These are phyloP conservation scores for Callithrix jacchus DNA, from an alignment of 2,113 vertebrate genomes.

Conservation along the genomic window DNA sequence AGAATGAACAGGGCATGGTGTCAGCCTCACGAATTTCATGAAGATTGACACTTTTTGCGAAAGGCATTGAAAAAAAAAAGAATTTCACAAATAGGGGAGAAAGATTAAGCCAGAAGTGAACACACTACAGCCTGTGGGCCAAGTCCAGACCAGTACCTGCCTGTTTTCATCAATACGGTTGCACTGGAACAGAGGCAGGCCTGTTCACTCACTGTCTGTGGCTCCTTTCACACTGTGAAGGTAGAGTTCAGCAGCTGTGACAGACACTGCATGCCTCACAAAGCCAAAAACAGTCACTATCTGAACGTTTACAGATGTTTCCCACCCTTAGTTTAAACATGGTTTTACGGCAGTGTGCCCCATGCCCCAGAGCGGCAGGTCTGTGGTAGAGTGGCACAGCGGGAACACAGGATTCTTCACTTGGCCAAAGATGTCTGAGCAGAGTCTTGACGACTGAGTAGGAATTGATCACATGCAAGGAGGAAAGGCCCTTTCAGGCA, in stretches of 20 bases:
- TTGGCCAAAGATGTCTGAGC: not conserved
- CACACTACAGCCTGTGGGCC: not conserved
- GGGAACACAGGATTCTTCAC: not conserved
- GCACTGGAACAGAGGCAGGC: not conserved
- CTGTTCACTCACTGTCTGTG: not conserved
- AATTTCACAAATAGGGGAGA: not conserved
- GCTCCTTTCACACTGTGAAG: not conserved
- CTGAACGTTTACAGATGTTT: not conserved
- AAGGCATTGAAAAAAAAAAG: no score
- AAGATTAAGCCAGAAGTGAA: not conserved
- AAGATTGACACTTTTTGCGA: no score
- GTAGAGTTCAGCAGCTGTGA: not conserved
- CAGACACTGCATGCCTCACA: not conserved
- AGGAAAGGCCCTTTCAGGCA: not conserved
- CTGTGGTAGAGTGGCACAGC: not conserved
- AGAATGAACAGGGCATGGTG: not conserved
- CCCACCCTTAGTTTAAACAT: not conserved
- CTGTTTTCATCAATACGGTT: not conserved
- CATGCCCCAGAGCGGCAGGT: not conserved
- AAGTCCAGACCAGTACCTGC: not conserved
- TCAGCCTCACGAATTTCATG: not conserved
- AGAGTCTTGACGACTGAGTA: not conserved
- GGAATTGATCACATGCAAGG: not conserved
- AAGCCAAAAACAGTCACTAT: not conserved
- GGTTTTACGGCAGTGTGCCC: not conserved